Base-by-base conservation (phyloP, 2,888 invertebrate genomes). In the Auanema freiburgensis region DNA sequence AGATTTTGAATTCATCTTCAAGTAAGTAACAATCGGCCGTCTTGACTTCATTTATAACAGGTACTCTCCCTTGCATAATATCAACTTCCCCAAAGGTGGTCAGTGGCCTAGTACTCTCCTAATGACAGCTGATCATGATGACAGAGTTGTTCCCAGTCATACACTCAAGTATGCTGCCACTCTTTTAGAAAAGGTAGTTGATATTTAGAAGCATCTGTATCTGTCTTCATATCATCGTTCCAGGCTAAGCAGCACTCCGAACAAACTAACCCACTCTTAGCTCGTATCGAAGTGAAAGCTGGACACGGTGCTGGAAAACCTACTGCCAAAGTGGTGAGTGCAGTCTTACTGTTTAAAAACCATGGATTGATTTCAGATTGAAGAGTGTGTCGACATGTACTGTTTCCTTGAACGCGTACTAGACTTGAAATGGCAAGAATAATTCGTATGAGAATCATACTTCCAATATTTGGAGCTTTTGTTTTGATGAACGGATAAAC, bases 261-360 rank as follows among this genome's bases (percentile, higher is more conserved):
- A 21, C 63, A 63, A 24, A 24, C 18, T 12, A 59, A 66, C 18
- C 66, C 63, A 4, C 54, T 66, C 3, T 51, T 98, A 69, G 90
- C 93, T 62, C 88, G 92, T 62, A 89, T 98, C 71, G 96, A 98
- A 84, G 93, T 92, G 63, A 93, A 94, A 86, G 92, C 96, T 18
- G 98, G 98, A 0, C 98, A 98, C 87, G 97, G 97, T 51, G 89
- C 90, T 67, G 97, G 97, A 41, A 98, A 97, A 85, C 96, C 97
- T 58, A 96, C 94, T 50, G 88, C 90, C 2, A 98, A 98, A 88
- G 87, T 91, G 80, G 92, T 93, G 84, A 51, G 53, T 51, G 46
- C 3, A 46, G 5, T 46, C 16, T 21, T 57, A 2, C 18, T 3
- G 44, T 23, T 21, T 3, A 6, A 33, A 6, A 21, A 11, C 4